Evolutionary conservation across 1,140 invertebrate genomes (phyloP).

Genomic region (Octopus bimaculoides): DNA sequence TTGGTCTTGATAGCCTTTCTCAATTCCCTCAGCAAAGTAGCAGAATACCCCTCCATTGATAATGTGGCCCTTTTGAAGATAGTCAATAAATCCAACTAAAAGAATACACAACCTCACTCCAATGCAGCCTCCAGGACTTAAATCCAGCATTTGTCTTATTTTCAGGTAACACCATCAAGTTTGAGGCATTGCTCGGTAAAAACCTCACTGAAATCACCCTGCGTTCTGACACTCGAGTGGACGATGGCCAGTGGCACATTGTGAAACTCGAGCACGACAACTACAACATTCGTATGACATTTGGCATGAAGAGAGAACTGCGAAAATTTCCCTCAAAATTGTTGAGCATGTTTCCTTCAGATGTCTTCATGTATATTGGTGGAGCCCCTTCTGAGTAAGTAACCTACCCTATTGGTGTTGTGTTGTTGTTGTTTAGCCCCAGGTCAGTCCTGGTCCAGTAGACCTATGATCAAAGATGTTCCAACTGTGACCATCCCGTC

Average conservation of each 20-base stretch:
- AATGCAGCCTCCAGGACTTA: too few species aligned
- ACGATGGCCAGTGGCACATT: slow-evolving; percentile 92
- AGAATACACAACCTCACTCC: too few species aligned
- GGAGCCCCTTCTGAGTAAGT: slow-evolving; percentile 69
- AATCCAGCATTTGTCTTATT: background rate
- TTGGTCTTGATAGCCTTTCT: too few species aligned
- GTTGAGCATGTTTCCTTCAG: background rate
- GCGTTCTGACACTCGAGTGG: slow-evolving; percentile 58
- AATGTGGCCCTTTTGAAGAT: too few species aligned
- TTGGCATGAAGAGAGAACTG: slow-evolving; percentile 66
- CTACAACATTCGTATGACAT: slow-evolving; percentile 90
- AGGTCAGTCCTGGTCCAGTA: too few species aligned
- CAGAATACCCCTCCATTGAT: too few species aligned
- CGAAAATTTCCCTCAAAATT: slow-evolving; percentile 20
- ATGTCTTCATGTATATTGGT: slow-evolving; percentile 49
- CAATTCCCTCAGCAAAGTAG: too few species aligned
- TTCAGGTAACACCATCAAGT: background rate
- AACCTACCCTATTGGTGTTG: too few species aligned
- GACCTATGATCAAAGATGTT: too few species aligned
- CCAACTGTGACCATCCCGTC: too few species aligned
- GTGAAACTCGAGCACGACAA: slow-evolving; percentile 72
- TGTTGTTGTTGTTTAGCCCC: too few species aligned
- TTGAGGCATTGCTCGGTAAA: background rate
- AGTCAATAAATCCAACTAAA: too few species aligned
- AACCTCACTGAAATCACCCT: background rate